These are phyloP conservation scores for Choreutis nemorana DNA, from an alignment of 2,888 invertebrate genomes.

Conservation along the genomic window DNA sequence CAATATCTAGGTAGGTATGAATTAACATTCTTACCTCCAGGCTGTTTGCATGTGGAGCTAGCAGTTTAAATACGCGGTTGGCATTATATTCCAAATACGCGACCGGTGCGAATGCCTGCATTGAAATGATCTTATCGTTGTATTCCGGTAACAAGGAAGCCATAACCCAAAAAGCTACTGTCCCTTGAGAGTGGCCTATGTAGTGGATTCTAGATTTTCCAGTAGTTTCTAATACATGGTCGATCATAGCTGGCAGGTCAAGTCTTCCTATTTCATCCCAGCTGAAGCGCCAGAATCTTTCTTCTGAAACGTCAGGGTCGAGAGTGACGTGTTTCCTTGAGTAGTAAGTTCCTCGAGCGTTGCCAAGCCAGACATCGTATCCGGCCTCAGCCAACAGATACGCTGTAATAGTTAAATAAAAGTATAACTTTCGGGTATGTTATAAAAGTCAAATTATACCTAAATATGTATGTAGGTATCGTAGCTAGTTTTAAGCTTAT, in stretches of 20 bases:
- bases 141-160: constrained; percentile 64
- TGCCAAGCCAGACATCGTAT: constrained; percentile 79
- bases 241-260: constrained; percentile 79
- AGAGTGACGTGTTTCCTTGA: constrained; percentile 49
- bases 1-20: neutral
- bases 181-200: constrained; percentile 79
- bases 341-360: constrained; percentile 76
- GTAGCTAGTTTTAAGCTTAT: no score
- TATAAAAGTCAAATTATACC: no score
- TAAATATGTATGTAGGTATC: no score
- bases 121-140: constrained; percentile 64
- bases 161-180: constrained; percentile 69
- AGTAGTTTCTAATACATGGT: constrained; percentile 66
- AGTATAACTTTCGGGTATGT: no score
- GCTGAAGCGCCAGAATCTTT: constrained; percentile 70
- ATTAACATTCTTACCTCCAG: no score
- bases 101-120: constrained; percentile 69
- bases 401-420: no score
- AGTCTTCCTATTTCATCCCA: constrained; percentile 77
- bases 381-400: constrained; percentile 67
- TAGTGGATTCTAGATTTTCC: constrained; percentile 66
- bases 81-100: constrained; percentile 58
- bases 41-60: no score
- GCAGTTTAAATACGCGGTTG: constrained; percentile 16
- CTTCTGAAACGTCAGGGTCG: constrained; percentile 20